These are phyloP conservation scores for Chydorus sphaericus DNA, from an alignment of 2,888 invertebrate genomes.

Conservation along the genomic window DNA sequence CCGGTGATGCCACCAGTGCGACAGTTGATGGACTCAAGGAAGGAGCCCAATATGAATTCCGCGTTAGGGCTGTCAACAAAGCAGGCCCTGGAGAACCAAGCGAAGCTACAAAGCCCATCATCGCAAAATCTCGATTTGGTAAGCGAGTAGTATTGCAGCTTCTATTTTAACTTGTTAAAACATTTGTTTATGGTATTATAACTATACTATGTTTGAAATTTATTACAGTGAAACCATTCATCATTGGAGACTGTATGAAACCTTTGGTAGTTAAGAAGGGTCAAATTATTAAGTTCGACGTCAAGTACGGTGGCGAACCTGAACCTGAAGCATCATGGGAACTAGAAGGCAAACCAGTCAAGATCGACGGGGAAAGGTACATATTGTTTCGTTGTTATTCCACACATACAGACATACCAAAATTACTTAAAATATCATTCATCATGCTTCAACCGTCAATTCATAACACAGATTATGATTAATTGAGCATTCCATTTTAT, in stretches of 20 bases:
- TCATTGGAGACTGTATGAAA: conserved; percentile 73
- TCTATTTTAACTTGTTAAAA: neutral
- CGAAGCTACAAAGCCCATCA: conserved; percentile 78
- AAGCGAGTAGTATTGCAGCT: conserved; percentile 22
- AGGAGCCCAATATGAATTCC: conserved; percentile 83
- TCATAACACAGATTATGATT: too few species aligned
- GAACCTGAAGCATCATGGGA: conserved; percentile 88
- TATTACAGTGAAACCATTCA: conserved; percentile 76
- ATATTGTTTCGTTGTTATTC: conserved; percentile 11
- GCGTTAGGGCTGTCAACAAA: conserved; percentile 82
- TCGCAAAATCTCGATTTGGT: conserved; percentile 85
- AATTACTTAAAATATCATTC: too few species aligned
- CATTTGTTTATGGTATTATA: neutral
- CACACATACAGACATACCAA: too few species aligned
- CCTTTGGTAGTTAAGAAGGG: conserved; percentile 90
- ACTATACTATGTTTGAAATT: neutral
- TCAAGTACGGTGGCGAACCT: conserved; percentile 93
- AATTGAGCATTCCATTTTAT: too few species aligned
- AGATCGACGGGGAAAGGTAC: conserved; percentile 37
- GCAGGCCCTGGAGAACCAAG: conserved; percentile 91
- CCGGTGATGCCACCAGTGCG: conserved; percentile 56
- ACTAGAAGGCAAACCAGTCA: conserved; percentile 57
- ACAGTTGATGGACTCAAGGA: conserved; percentile 82
- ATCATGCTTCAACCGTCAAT: too few species aligned
- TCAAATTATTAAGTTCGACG: conserved; percentile 80